Base-by-base conservation (phyloP, 2,797 vertebrate genomes). In the Acrossocheilus fasciatus region DNA sequence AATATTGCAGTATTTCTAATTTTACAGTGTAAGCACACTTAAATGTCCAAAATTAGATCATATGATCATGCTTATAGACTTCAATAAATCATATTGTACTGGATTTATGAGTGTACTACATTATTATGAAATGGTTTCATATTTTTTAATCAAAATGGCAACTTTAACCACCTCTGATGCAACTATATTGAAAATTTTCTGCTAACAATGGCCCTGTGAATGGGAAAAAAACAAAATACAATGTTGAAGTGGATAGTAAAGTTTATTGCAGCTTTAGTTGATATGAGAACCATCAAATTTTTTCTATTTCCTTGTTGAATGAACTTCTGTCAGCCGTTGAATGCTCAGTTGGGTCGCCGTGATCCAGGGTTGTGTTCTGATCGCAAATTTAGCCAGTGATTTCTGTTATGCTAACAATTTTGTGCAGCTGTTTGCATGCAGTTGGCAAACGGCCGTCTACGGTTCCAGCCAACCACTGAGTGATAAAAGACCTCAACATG, bases 401-500 rank as follows among this genome's bases (percentile, higher is more conserved):
- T 62, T 39, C 72, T 85, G 83, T 86, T 62, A 89, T 54, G 87
- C 87, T 83, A 87, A 73, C 76, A 89, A 77, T 90, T 85, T 85
- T 66, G 62, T 72, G 34, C 88, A 85, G 91, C 86, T 89, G 88
- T 88, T 84, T 50, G 79, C 34, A 26, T 74, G 86, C 66, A 72
- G 64, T 81, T 89, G 84, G 86, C 84, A 69, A 64, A 81, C 50
- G 43, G 59, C 81, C 88, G 82, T 88, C 87, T 89, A 62, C 54
- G 36, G 83, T 74, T 87, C 39, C 77, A 77, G 82, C 70, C 54
- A 89, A 50, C 90, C 20, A 59, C 17, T 78, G 88, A 70, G 89
- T 89, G 83, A 89, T 89, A 62, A 87, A 88, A 84, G 81, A 89
- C 84, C 82, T 84, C 88, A 57, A 82, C 66, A 77, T 81, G 78